These are phyloP conservation scores for Chloroceryle amazona DNA, from an alignment of 2,797 vertebrate genomes.

Conservation along the genomic window DNA sequence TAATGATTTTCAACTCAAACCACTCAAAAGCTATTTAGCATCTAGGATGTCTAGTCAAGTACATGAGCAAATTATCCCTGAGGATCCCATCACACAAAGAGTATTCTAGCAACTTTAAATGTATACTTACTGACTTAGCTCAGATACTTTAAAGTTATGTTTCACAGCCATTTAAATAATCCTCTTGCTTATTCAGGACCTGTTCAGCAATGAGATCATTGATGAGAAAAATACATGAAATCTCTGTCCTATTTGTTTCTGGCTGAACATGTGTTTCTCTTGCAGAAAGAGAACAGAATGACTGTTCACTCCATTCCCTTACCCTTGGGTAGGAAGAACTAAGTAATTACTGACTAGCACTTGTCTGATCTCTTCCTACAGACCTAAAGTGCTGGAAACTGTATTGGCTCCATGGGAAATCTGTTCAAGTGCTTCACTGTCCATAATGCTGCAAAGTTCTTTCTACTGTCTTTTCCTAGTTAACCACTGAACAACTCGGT, in stretches of 20 bases:
- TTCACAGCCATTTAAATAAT: conserved; percentile 47
- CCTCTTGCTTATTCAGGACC: not conserved
- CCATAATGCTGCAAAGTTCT: not conserved
- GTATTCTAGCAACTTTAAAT: conserved; percentile 19
- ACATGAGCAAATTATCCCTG: not conserved
- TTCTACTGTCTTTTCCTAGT: not conserved
- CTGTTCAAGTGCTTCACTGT: not conserved
- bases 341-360: not conserved
- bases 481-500: not conserved
- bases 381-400: not conserved
- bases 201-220: conserved; percentile 64
- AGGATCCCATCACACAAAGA: not conserved
- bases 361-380: not conserved
- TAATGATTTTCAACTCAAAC: not conserved
- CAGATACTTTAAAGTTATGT: conserved; percentile 15
- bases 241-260: not conserved
- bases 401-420: not conserved
- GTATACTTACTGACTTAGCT: conserved; percentile 36
- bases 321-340: not conserved
- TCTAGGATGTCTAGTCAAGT: not conserved
- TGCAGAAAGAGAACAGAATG: not conserved
- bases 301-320: not conserved
- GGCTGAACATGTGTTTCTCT: not conserved
- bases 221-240: conserved; percentile 59
- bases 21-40: not conserved